Base-by-base conservation (phyloP, 2,888 invertebrate genomes). In the Nomada flava region DNA sequence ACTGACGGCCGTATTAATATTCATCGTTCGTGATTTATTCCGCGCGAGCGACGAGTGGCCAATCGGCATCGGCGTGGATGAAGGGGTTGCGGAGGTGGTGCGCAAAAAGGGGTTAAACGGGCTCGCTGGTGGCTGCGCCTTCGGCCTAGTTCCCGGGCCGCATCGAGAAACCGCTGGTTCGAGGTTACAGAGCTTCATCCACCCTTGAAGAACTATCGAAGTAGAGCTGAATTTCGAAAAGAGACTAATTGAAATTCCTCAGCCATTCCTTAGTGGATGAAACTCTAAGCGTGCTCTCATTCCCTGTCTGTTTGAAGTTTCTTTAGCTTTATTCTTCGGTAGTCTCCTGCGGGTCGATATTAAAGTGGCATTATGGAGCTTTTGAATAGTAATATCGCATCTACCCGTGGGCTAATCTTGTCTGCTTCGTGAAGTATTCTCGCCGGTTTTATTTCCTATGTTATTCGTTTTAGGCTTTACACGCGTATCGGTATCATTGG, bases 21-120 rank as follows among this genome's bases (percentile, higher is more conserved):
- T 77, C 82, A 83, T 83, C 71, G 74, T 59, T 53, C 36, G 70
- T 63, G 62, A 77, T 74, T 83, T 83, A 82, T 83, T 77, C 83
- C 65, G 52, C 69, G 57, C 72, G 60, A 69, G 47, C 64, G 65
- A 55, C 71, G 80, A 75, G 75, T 68, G 82, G 70, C 26, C 70
- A 73, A 83, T 83, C 79, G 74, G 13, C n/a, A 42, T 15, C 18
- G n/a, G 13, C 60, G 42, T n/a, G 50, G 29, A n/a, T 11, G 47
- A 23, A 52, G 23, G 42, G 69, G 15, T 26, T 13, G 15, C 23
- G 57, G 62, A 44, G 20, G 44, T 50, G 44, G 57, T 0, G 72
- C 15, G n/a, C 65, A 53, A 63, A 52, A 65, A 65, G 67, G 67
- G 69, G 64, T 65, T 74, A 47, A 73, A 65, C 69, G 23, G 53